Conservation (phyloP, 2,888 invertebrate genomes). For the Pristionchus maxplancki region DNA sequence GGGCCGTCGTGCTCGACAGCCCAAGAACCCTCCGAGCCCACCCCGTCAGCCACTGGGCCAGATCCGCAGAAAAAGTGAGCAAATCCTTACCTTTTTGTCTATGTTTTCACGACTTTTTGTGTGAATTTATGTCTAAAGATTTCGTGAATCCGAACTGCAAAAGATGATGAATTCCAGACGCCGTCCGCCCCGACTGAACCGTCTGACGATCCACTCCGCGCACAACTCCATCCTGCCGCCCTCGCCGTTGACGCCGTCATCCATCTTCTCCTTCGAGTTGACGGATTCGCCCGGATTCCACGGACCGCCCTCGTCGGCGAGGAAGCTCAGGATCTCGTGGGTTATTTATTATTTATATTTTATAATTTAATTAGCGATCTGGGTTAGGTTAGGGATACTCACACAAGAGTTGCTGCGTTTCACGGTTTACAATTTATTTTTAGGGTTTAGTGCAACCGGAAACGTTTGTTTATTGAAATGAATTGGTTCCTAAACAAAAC, state of each 20-base stretch:
- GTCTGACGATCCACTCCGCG: conserved; percentile 2
- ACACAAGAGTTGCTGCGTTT: no score
- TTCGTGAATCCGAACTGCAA: no score
- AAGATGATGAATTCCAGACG: neutral
- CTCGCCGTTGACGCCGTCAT: conserved; percentile 32
- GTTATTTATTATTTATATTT: neutral
- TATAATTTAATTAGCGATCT: no score
- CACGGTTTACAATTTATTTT: no score
- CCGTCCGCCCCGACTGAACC: neutral
- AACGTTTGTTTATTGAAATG: no score
- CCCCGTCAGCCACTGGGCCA: neutral
- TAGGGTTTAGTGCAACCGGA: no score
- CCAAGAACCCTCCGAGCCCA: neutral
- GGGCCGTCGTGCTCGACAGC: neutral
- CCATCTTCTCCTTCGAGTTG: conserved; percentile 40
- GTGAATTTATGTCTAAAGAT: no score
- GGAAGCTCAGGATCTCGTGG: neutral
- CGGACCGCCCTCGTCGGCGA: neutral
- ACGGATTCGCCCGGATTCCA: conserved; percentile 13
- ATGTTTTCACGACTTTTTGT: neutral
- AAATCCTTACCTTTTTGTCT: no score
- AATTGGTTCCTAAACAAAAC: no score
- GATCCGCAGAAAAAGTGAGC: neutral
- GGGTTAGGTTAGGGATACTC: no score
- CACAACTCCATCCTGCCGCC: conserved; percentile 40